Conservation (phyloP, 1,140 invertebrate genomes). For the Drosophila bipectinata region DNA sequence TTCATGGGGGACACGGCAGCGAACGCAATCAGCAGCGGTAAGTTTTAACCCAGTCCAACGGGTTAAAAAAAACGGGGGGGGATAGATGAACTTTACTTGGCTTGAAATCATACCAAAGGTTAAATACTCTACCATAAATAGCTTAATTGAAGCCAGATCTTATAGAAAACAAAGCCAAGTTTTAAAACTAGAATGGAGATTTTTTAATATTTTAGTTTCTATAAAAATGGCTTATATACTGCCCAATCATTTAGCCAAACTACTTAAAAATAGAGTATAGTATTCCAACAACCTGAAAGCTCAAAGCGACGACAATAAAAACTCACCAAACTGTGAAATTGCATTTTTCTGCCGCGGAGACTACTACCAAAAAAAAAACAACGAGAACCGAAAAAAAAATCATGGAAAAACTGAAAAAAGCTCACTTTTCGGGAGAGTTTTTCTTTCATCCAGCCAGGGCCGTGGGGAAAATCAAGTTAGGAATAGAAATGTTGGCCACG, state of each 20-base stretch:
- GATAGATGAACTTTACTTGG: neutral
- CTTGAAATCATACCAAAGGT: conserved; percentile 3
- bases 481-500: conserved; percentile 78
- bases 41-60: conserved; percentile 55
- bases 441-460: conserved; percentile 35
- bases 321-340: conserved; percentile 83
- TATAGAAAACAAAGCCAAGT: too few species aligned
- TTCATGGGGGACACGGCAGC: conserved; percentile 74
- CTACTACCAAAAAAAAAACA: conserved; percentile 31
- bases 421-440: conserved; percentile 35
- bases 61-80: conserved; percentile 4
- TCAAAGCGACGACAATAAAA: conserved; percentile 82
- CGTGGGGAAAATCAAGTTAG: conserved; percentile 74
- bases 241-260: neutral
- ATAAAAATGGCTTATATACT: neutral
- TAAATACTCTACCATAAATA: neutral
- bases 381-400: conserved; percentile 16
- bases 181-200: too few species aligned
- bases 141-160: too few species aligned
- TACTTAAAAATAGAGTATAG: conserved; percentile 6
- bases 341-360: conserved; percentile 77
- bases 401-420: conserved; percentile 20
- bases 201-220: too few species aligned
- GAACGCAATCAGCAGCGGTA: conserved; percentile 83
- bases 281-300: conserved; percentile 35